Evolutionary conservation across 2,888 invertebrate species (phyloP), one percentile per base, ranked within the genome.

Genomic region (Leucophenga montana): DNA sequence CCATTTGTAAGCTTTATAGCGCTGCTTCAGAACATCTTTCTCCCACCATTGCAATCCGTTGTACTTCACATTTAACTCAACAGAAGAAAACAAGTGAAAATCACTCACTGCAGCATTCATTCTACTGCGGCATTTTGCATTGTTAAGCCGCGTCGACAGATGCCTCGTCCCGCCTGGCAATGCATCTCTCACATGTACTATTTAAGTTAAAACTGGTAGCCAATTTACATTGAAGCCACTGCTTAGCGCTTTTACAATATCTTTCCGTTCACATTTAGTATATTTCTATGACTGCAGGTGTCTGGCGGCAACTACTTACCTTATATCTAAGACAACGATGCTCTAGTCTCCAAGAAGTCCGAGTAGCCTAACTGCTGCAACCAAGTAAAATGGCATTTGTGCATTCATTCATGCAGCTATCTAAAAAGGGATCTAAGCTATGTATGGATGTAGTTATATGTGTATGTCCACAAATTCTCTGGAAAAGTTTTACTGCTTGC

Each of bases 171-270:
- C 80, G 75, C 72, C 75, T 74, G 79, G 77, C 64, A 59, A 20
- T 50, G 50, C 75, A 53, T 33, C 39, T 33, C 39, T 69, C 71
- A 70, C 59, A 65, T 65, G 72, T 72, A 75, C 27, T 27, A 39
- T 39, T 39, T 11, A 39, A 39, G 4, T 39, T 39, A 39, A 39
- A 39, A 39, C 70, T 67, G 75, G 71, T 70, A 77, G 79, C 77
- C 81, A 79, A 80, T 80, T 79, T 80, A 75, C 76, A 79, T 75
- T 79, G 79, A 80, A 80, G 73, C 78, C 79, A 71, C 73, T 67
- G 66, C 62, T 72, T 72, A 16, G 50, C 48, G 48, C 56, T 62
- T 59, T 64, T 69, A 73, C 71, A 73, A 72, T 78, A 50, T 81
- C 78, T 77, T 79, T 59, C 71, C 74, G 71, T 74, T 79, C 73